A percentile compares a stretch with the other conserved stretches of the same genome.
Conservation (phyloP, 2,797 vertebrate genomes). For the Pseudotriccus pelzelni region DNA sequence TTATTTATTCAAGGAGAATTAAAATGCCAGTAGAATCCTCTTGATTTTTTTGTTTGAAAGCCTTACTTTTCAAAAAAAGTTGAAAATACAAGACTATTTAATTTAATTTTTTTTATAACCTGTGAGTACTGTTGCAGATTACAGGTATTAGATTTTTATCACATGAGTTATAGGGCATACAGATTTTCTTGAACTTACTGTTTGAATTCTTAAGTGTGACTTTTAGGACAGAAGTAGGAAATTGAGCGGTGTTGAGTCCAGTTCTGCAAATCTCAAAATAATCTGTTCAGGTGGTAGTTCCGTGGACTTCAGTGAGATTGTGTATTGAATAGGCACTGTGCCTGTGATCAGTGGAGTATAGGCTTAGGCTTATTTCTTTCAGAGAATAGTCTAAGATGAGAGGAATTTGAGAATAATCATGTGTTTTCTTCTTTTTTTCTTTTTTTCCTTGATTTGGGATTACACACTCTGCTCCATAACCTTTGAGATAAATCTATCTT, state of each 20-base stretch:
- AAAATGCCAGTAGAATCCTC: not conserved
- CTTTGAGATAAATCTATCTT: conserved; percentile 19
- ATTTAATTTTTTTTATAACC: not conserved
- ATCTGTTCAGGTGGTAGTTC: not conserved
- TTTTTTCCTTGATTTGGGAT: not conserved
- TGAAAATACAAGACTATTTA: not conserved
- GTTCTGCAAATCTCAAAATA: not conserved
- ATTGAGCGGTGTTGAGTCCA: not conserved
- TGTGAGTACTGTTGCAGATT: not conserved
- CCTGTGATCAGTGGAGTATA: not conserved
- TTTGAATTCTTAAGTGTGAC: not conserved
- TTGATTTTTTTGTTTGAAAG: conserved; percentile 17
- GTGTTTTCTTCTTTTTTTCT: not conserved
- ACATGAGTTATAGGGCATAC: not conserved
- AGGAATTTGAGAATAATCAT: conserved; percentile 14
- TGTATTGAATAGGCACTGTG: not conserved
- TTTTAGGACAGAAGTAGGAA: not conserved
- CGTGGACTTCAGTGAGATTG: not conserved
- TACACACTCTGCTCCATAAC: not conserved
- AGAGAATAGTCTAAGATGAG: not conserved
- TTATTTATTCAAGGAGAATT: not conserved
- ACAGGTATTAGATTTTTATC: not conserved
- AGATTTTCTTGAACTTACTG: not conserved
- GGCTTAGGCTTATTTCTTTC: conserved; percentile 26
- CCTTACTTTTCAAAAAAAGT: not conserved